Evolutionary conservation across 2,888 invertebrate species (phyloP), one percentile per base, ranked within the genome.

Genomic region (Mesochorus sp.): DNA sequence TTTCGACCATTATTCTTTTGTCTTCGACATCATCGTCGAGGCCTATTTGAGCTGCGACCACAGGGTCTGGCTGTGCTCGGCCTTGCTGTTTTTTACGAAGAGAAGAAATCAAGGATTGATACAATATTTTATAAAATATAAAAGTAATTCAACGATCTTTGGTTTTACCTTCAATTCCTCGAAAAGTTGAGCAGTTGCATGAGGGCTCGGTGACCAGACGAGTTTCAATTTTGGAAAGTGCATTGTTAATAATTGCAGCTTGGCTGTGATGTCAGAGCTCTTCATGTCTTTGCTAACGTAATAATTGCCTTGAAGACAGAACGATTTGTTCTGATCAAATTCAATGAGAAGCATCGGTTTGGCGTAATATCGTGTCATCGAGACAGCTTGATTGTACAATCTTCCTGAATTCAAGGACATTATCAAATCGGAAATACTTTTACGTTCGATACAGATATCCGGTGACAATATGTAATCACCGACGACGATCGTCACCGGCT

Each of bases 381-480:
- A 95, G 42, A 96, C 95, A 82, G 97, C 97, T 91, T 99, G 99
- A 88, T 97, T 97, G 91, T 98, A 99, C 26, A 99, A 93, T 12
- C 99, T 94, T 0, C 99, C 99, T 47, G 96, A 97, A 91, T 97
- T 97, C 28, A 99, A 92, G 0, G 99, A 99, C 3, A 98, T 98
- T 85, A 99, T 97, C 82, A 99, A 92, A 93, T 99, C 99, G 3
- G 97, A 97, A 80, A 99, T 94, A 57, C 98, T 98, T 91, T 99
- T 99, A 61, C 99, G 93, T 92, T 99, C 99, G 14, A 99, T 96
- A 88, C 99, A 99, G 81, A 99, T 96, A 19, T 98, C 97, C 0
- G 98, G 97, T 0, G 99, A 97, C 12, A 99, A 92, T 87, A 99
- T 97, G 89, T 99, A 99, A 92, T 99, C 99, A 0, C 99, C 99